Evolutionary conservation across 2,113 vertebrate genomes (phyloP).

Genomic region (Eulemur macaco): DNA sequence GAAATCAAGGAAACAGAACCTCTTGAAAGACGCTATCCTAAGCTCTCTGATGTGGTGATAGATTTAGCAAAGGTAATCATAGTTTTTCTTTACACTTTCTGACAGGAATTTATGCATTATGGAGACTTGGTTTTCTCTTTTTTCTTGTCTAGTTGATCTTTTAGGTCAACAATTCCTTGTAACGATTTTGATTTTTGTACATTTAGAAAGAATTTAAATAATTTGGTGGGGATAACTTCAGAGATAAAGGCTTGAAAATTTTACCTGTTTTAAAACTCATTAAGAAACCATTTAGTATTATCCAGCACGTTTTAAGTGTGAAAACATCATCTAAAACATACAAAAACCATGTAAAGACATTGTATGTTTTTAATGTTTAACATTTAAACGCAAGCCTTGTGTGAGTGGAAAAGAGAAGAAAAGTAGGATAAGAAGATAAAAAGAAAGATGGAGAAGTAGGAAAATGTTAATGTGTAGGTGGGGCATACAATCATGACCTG

Average conservation of each 20-base stretch:
- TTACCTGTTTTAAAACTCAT: background rate
- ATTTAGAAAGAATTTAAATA: background rate
- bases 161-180: background rate
- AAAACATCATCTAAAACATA: slow-evolving; percentile 6
- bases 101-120: background rate
- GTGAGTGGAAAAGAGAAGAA: slow-evolving; percentile 4
- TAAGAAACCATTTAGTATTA: background rate
- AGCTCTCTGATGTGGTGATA: slow-evolving; percentile 79
- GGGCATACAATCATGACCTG: background rate
- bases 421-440: slow-evolving; percentile 3
- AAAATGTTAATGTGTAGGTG: background rate
- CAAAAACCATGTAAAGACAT: background rate
- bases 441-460: background rate
- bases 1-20: slow-evolving; percentile 83
- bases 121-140: background rate
- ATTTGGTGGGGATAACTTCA: background rate
- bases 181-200: slow-evolving; percentile 1
- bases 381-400: background rate
- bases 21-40: slow-evolving; percentile 87
- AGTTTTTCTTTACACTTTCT: background rate
- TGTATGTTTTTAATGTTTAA: slow-evolving; percentile 9
- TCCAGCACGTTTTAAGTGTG: slow-evolving; percentile 7
- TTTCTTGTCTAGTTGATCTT: background rate
- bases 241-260: background rate
- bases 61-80: slow-evolving; percentile 88